Percentiles rank a stretch among this genome's conserved stretches.
Evolutionary conservation across 1,140 invertebrate species (phyloP).

Genomic region (Drosophila nigrodunni): DNA sequence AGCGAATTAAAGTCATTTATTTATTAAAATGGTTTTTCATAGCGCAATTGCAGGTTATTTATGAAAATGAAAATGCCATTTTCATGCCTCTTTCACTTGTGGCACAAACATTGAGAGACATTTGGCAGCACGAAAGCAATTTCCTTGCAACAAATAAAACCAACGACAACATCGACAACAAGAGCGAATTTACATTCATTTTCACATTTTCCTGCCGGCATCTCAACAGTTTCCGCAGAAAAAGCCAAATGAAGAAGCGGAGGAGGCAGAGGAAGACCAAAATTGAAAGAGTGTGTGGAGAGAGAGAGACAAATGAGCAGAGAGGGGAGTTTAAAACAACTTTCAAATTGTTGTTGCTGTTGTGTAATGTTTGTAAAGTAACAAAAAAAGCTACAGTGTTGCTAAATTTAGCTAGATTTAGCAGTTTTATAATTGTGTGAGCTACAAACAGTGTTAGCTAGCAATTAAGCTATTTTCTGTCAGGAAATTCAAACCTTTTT

Average conservation of each 20-base stretch:
- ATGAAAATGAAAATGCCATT: constrained; percentile 69
- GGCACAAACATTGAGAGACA: constrained; percentile 56
- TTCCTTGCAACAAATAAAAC: constrained; percentile 43
- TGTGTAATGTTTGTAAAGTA: constrained; percentile 63
- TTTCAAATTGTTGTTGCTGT: constrained; percentile 52
- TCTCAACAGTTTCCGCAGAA: constrained; percentile 71
- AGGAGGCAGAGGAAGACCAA: background rate
- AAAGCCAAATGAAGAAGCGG: constrained; percentile 27
- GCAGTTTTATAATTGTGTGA: no score
- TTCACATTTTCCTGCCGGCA: constrained; percentile 73
- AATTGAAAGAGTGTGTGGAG: constrained; percentile 10
- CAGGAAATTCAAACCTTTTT: no score
- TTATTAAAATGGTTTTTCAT: background rate
- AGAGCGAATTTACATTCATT: constrained; percentile 70
- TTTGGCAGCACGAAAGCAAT: constrained; percentile 57
- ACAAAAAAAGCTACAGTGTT: no score
- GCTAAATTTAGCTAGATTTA: no score
- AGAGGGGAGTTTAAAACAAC: constrained; percentile 17
- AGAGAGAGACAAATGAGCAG: background rate
- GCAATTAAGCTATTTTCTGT: no score
- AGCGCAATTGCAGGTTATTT: constrained; percentile 36
- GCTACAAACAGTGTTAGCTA: no score
- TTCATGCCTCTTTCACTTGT: constrained; percentile 47
- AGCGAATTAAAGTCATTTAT: constrained; percentile 11
- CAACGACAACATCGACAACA: constrained; percentile 16